Base-by-base conservation (phyloP, 2,797 vertebrate species). In the Crenuchus spilurus region DNA sequence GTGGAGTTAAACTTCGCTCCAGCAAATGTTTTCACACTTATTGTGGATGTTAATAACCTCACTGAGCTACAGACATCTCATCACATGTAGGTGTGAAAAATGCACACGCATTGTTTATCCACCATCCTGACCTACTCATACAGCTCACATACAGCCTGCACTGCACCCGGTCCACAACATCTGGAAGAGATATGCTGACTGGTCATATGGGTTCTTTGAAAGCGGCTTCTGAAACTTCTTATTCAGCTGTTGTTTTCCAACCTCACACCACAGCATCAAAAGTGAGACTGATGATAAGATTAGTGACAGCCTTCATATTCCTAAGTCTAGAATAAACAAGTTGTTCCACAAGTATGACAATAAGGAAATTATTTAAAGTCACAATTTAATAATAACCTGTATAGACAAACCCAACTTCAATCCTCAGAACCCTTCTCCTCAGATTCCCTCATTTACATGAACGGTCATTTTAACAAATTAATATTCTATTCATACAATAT, bases 231-330 rank as follows among this genome's bases (percentile, higher is more conserved):
- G 33, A 61, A 61, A 61, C 58, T 6, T 39, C 35, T 39, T 22
- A 61, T 39, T 39, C 58, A 39, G 58, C 35, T 61, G 35, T 61
- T 41, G 51, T 31, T 18, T 61, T 41, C 35, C 58, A 61, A 3
- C 18, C 58, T 61, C 58, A 24, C 20, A 61, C 58, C 58, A 61
- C 58, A 39, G 58, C 14, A 61, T 24, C 11, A 61, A 41, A 61
- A 24, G 33, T 60, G 4, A 37, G 20, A 18, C 14, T 31, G 52
- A 61, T 24, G 13, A 0, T 4, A 41, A 41, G 33, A 61, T 39
- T 60, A 39, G 20, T 26, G 0, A n/a, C 35, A 11, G 18, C 57
- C 37, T 6, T 24, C 16, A 26, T 2, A 24, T 39, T 61, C 26
- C 30, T 41, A 60, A n/a, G 20, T 11, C 33, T 24, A 2, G 20